Evolutionary conservation across 2,113 vertebrate genomes (phyloP).

Genomic region (Anoplopoma fimbria): DNA sequence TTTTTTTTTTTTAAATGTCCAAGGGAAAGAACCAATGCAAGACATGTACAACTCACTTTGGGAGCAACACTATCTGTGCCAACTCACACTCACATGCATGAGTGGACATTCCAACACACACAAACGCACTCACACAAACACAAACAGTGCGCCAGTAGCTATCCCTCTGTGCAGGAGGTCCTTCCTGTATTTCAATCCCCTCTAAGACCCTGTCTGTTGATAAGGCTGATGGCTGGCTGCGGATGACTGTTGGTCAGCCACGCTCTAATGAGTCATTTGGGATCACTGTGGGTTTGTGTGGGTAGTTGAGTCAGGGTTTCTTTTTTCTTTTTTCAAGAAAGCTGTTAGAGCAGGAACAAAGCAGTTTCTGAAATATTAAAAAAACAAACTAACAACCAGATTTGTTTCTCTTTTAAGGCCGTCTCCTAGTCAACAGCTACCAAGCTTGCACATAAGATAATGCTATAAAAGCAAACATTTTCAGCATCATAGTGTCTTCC

Average conservation of each 20-base stretch:
- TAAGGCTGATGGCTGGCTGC: constrained; percentile 58
- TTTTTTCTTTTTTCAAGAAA: constrained; percentile 3
- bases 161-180: constrained; percentile 37
- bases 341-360: neutral
- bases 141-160: constrained; percentile 39
- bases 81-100: constrained; percentile 34
- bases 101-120: constrained; percentile 32
- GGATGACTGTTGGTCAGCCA: constrained; percentile 50
- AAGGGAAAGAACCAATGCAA: constrained; percentile 2
- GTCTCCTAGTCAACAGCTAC: neutral
- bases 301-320: constrained; percentile 2
- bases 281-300: constrained; percentile 43
- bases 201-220: constrained; percentile 73
- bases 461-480: neutral
- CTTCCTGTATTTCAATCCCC: constrained; percentile 79
- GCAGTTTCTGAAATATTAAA: neutral
- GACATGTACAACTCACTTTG: constrained; percentile 2
- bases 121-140: constrained; percentile 28
- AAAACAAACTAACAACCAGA: neutral
- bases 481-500: neutral
- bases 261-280: constrained; percentile 52
- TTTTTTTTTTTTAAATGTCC: constrained; percentile 18
- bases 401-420: neutral
- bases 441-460: neutral
- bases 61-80: constrained; percentile 11